Conservation (phyloP, 2,113 vertebrate species). For the Lanius collurio region DNA sequence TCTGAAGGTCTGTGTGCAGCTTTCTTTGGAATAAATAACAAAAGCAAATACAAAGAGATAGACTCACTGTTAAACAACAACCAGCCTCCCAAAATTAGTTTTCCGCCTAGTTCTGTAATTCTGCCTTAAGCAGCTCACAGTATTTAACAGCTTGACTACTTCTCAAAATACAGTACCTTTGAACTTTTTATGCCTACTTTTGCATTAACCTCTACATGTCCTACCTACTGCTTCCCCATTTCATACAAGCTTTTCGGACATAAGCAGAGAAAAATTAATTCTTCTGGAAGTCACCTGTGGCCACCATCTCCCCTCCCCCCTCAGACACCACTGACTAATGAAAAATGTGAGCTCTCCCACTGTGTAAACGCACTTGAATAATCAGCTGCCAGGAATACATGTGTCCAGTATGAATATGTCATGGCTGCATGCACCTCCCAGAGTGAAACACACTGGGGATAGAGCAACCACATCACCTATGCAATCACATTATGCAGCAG, state of each 20-base stretch:
- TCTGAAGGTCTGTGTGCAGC: not conserved
- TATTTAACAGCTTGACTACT: not conserved
- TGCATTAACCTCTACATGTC: not conserved
- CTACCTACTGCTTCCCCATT: not conserved
- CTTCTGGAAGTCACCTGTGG: not conserved
- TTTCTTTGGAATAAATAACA: not conserved
- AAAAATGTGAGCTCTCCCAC: not conserved
- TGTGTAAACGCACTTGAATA: not conserved
- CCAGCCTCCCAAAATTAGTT: not conserved
- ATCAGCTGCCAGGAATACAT: not conserved
- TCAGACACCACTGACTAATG: not conserved
- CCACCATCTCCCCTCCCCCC: no score
- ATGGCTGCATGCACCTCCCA: not conserved
- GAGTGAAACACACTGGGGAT: not conserved
- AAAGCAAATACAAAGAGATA: not conserved
- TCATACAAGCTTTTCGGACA: not conserved
- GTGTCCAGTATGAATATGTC: not conserved
- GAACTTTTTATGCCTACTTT: not conserved
- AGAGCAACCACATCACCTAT: not conserved
- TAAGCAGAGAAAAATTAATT: not conserved
- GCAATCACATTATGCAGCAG: not conserved
- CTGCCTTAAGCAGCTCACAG: not conserved
- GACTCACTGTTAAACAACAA: not conserved
- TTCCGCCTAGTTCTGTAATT: not conserved
- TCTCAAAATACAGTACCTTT: not conserved